A percentile compares a stretch with the other conserved stretches of the same genome.
These are phyloP conservation scores for Drosophila orena DNA, from an alignment of 1,140 invertebrate genomes.

Conservation along the genomic window DNA sequence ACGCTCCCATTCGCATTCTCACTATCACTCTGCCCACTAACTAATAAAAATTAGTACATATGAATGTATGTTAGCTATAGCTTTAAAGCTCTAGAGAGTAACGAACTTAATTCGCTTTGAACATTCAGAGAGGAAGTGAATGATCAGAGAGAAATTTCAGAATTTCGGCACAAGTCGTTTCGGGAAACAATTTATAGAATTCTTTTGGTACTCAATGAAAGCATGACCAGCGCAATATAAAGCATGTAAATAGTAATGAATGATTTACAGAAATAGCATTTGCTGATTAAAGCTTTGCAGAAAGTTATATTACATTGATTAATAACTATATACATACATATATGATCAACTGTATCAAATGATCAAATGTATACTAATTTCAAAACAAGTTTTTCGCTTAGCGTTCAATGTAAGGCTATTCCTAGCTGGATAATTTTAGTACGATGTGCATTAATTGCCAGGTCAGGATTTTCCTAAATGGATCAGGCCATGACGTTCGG, in stretches of 20 bases:
- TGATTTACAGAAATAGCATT: not conserved
- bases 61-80: constrained; percentile 1
- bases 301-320: not conserved
- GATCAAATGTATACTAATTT: not conserved
- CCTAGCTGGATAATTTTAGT: no score
- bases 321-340: not conserved
- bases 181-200: not conserved
- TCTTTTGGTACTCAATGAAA: not conserved
- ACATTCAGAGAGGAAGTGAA: not conserved
- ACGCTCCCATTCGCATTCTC: not conserved
- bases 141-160: not conserved
- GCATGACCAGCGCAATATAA: not conserved
- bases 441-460: not conserved
- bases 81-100: constrained; percentile 12
- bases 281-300: not conserved
- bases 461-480: not conserved
- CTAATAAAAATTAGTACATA: not conserved
- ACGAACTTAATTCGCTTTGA: no score
- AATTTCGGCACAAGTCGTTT: not conserved
- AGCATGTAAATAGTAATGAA: not conserved
- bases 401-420: not conserved
- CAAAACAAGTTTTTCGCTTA: not conserved
- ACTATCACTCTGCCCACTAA: not conserved
- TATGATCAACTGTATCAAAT: not conserved
- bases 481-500: not conserved